Base-by-base conservation (phyloP, 2,797 vertebrate species). In the Characodon lateralis region DNA sequence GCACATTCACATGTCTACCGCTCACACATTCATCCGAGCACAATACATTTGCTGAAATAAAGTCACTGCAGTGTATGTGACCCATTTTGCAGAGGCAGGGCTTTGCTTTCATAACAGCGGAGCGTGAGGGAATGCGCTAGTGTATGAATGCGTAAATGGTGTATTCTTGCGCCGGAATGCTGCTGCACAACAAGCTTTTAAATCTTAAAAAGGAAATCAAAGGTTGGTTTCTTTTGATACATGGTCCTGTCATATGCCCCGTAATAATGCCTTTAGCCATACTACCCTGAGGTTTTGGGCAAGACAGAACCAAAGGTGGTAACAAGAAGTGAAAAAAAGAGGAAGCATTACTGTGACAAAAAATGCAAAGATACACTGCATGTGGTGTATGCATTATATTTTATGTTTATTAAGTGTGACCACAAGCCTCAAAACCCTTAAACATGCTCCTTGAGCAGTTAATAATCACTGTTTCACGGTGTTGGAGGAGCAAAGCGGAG, bases 51-150 rank as follows among this genome's bases (percentile, higher is more conserved):
- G 88, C 88, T 93, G 89, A 89, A 89, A 91, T 92, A 89, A 87
- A 93, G 88, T 87, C 85, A 93, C 89, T 92, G 93, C 91, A 91
- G 91, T 84, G 87, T 87, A 79, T 94, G 66, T 69, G 93, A 95
- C 93, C 93, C 91, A 93, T 95, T 95, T 95, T 93, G 87, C 91
- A 91, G 87, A 90, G 77, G 90, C 84, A 88, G 85, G 88, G 79
- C 88, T 92, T 94, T 93, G 92, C 92, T 93, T 94, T 94, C 92
- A 91, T 93, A 93, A 94, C 81, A 75, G 88, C 65, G 73, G 83
- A 72, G 85, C 81, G 80, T 76, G 83, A 86, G 87, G 48, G 82
- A 89, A 84, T 16, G 53, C 53, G 74, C 70, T 75, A 74, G 80
- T 73, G 82, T 85, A 78, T 79, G 86, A 89, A 84, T 80, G 85